A percentile compares a stretch with the other conserved stretches of the same genome.
phyloP scores from a whole-genome alignment of 2,888 invertebrate species.

The Dioctria linearis region DNA sequence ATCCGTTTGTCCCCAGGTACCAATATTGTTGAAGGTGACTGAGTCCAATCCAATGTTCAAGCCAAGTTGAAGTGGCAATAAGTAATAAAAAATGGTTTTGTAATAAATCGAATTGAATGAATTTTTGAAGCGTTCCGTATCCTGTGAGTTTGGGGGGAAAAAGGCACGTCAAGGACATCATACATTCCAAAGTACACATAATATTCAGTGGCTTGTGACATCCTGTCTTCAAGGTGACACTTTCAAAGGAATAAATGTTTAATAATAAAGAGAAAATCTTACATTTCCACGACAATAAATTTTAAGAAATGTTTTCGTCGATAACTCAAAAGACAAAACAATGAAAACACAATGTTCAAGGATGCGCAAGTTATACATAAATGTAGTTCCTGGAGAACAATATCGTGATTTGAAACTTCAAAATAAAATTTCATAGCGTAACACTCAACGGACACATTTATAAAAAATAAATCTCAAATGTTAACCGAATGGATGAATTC shows the following conservation, averaged over 20 bases:
- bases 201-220: background rate
- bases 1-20: no score
- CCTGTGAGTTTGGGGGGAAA: background rate
- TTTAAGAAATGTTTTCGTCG: no score
- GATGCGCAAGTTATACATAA: no score
- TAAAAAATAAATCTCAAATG: no score
- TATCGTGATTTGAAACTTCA: background rate
- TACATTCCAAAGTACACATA: background rate
- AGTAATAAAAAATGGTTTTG: background rate
- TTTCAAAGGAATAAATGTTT: background rate
- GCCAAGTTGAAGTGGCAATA: background rate
- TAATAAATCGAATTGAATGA: background rate
- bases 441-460: background rate
- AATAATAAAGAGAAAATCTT: background rate
- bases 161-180: background rate
- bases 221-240: conserved; percentile 2
- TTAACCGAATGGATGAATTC: background rate
- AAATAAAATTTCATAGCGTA: background rate
- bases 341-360: no score
- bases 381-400: background rate
- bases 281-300: no score
- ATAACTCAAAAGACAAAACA: no score
- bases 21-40: no score
- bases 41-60: no score
- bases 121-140: background rate